Percentiles rank a stretch among this genome's conserved stretches.
Conservation (phyloP, 2,888 invertebrate genomes). For the Allacma fusca region DNA sequence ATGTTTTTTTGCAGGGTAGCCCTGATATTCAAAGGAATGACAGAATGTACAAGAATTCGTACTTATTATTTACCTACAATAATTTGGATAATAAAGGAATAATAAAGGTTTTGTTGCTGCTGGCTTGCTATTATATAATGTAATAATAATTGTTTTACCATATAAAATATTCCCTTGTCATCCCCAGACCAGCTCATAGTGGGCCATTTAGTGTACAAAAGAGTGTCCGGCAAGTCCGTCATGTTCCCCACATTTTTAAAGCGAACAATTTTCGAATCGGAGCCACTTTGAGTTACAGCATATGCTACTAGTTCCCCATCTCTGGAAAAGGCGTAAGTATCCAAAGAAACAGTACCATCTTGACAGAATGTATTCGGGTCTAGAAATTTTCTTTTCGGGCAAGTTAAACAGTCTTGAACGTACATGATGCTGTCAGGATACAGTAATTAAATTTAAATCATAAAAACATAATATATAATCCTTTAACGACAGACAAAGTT, state of each 20-base stretch:
- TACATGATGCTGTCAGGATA: background rate
- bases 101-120: no score
- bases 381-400: background rate
- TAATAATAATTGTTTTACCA: background rate
- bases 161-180: slow-evolving; percentile 32
- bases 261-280: slow-evolving; percentile 31
- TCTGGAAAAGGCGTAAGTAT: background rate
- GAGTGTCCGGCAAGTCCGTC: slow-evolving; percentile 20
- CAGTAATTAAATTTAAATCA: background rate
- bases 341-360: background rate
- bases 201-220: slow-evolving; percentile 40
- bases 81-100: no score
- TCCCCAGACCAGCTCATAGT: slow-evolving; percentile 32
- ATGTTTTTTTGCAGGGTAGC: background rate
- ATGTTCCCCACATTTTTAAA: slow-evolving; percentile 27
- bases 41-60: background rate
- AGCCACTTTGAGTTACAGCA: background rate
- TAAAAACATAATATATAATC: background rate
- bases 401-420: background rate
- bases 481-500: background rate
- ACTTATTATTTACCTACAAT: background rate
- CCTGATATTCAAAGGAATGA: background rate
- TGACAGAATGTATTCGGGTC: background rate
- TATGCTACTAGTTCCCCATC: slow-evolving; percentile 10
- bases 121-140: no score